Conservation (phyloP, 2,113 vertebrate species). For the Forbesichthys agassizii region DNA sequence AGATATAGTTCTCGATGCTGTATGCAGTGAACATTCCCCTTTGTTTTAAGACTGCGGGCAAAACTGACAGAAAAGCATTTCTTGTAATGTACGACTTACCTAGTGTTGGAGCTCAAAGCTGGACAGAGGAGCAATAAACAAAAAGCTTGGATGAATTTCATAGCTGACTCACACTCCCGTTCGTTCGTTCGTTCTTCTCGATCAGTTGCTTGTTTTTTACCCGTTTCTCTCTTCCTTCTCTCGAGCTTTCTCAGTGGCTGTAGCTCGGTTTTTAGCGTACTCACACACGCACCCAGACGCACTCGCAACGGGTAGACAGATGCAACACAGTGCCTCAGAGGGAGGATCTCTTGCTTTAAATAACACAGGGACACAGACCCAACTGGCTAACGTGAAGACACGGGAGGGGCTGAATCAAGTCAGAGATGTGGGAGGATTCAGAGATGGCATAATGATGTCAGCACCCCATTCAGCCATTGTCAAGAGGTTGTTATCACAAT, state of each 20-base stretch:
- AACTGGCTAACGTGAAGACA: constrained; percentile 70
- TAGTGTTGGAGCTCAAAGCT: constrained; percentile 77
- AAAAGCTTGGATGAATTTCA: constrained; percentile 80
- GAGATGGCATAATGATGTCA: constrained; percentile 75
- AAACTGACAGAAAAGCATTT: constrained; percentile 28
- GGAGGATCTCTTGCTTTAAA: constrained; percentile 76
- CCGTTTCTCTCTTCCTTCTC: constrained; percentile 56
- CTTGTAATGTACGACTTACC: constrained; percentile 64
- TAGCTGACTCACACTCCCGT: constrained; percentile 74
- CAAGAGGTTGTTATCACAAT: constrained; percentile 44
- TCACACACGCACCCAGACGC: constrained; percentile 48
- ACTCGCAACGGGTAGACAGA: constrained; percentile 67
- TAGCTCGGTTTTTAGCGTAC: constrained; percentile 62
- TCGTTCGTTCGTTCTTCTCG: constrained; percentile 56
- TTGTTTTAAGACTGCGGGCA: constrained; percentile 47
- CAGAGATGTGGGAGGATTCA: constrained; percentile 62
- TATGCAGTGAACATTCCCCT: constrained; percentile 31
- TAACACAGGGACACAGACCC: constrained; percentile 71
- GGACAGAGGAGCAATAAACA: constrained; percentile 79
- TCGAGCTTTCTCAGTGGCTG: constrained; percentile 58
- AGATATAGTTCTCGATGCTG: constrained; percentile 34
- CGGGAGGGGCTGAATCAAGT: constrained; percentile 64
- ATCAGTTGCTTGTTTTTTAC: constrained; percentile 63
- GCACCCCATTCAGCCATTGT: constrained; percentile 64
- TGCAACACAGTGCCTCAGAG: constrained; percentile 70